phyloP scores from a whole-genome alignment of 2,113 vertebrate species.

The Seriola rivoliana region DNA sequence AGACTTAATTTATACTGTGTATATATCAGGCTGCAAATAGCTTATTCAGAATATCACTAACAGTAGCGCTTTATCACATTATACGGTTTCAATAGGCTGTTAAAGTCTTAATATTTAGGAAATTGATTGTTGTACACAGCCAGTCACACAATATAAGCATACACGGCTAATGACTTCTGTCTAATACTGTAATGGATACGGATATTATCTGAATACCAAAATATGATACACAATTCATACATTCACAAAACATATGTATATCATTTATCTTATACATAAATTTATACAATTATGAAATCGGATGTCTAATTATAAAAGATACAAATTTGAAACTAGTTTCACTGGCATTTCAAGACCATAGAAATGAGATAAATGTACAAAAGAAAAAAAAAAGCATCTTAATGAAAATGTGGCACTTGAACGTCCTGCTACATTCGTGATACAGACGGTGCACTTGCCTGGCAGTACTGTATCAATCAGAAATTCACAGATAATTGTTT shows the following conservation, averaged over 20 bases:
- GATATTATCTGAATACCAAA: conserved; percentile 58
- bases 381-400: conserved; percentile 16
- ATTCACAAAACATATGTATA: conserved; percentile 62
- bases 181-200: conserved; percentile 57
- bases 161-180: conserved; percentile 42
- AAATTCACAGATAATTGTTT: conserved; percentile 31
- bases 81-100: conserved; percentile 30
- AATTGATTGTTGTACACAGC: conserved; percentile 32
- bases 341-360: conserved; percentile 52
- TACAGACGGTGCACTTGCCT: conserved; percentile 31
- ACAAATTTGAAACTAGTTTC: conserved; percentile 49
- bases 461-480: conserved; percentile 38
- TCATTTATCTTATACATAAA: conserved; percentile 43
- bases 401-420: conserved; percentile 72
- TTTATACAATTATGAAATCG: conserved; percentile 56
- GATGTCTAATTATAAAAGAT: conserved; percentile 68
- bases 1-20: conserved; percentile 35
- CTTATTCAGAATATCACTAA: conserved; percentile 51
- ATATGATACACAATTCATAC: conserved; percentile 61
- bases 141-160: conserved; percentile 54
- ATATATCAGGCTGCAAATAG: conserved; percentile 41
- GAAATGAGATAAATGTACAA: conserved; percentile 60
- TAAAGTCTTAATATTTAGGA: conserved; percentile 62
- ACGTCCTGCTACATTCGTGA: conserved; percentile 72
- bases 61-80: conserved; percentile 63